Evolutionary conservation across 2,888 invertebrate species (phyloP).

Genomic region (Ormyrus pomaceus): DNA sequence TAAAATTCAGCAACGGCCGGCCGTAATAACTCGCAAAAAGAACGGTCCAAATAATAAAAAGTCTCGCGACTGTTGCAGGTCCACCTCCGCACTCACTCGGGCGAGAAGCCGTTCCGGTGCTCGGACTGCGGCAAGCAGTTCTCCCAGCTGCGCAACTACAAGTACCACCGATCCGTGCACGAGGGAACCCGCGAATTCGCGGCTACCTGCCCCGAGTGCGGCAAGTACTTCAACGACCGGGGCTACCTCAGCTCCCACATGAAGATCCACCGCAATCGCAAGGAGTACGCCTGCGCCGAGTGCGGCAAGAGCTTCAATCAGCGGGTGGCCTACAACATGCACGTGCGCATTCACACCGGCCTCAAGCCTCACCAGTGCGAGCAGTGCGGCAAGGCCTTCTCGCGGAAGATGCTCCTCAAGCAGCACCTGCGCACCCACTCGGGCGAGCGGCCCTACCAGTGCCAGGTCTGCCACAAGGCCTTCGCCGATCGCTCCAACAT

Average conservation of each 20-base stretch:
- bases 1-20: background rate
- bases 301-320: slow-evolving; percentile 89
- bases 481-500: slow-evolving; percentile 91
- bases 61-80: slow-evolving; percentile 64
- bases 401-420: slow-evolving; percentile 89
- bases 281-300: slow-evolving; percentile 87
- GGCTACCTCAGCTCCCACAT: slow-evolving; percentile 91
- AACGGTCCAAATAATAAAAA: background rate
- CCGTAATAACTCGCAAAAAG: background rate
- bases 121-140: slow-evolving; percentile 88
- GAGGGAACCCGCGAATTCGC: slow-evolving; percentile 90
- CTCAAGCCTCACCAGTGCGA: slow-evolving; percentile 87
- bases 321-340: slow-evolving; percentile 92
- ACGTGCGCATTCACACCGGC: slow-evolving; percentile 88
- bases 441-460: slow-evolving; percentile 88
- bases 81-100: slow-evolving; percentile 74
- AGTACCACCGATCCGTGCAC: slow-evolving; percentile 88
- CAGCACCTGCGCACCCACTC: slow-evolving; percentile 90
- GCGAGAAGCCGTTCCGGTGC: slow-evolving; percentile 82
- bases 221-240: slow-evolving; percentile 89
- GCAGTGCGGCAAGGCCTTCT: slow-evolving; percentile 89
- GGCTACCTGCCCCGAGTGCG: slow-evolving; percentile 85
- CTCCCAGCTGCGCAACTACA: slow-evolving; percentile 89
- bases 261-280: slow-evolving; percentile 90
- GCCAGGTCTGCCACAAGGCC: slow-evolving; percentile 87